A percentile compares a stretch with the other conserved stretches of the same genome.
These are phyloP conservation scores for Xiphydria camelus DNA, from an alignment of 2,888 invertebrate genomes.

Conservation along the genomic window DNA sequence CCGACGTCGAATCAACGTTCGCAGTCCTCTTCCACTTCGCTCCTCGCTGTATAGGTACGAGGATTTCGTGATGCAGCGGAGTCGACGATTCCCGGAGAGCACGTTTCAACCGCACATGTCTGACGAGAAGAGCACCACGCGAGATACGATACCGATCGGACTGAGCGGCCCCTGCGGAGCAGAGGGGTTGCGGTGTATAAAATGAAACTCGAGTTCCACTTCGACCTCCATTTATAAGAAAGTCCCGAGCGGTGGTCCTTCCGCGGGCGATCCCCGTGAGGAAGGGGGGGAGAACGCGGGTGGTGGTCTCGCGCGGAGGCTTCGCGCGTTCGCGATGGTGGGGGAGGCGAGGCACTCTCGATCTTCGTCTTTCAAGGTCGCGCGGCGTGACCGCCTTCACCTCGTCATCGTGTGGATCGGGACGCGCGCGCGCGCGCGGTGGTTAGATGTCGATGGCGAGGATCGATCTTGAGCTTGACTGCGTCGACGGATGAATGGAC, in stretches of 20 bases:
- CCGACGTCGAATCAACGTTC: too few species aligned
- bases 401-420: neutral
- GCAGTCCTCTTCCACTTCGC: too few species aligned
- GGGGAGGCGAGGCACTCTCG: constrained; percentile 28
- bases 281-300: constrained; percentile 23
- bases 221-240: constrained; percentile 54
- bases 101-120: neutral
- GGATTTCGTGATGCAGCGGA: neutral
- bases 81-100: neutral
- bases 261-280: constrained; percentile 24
- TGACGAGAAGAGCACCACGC: neutral
- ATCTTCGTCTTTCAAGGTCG: constrained; percentile 42
- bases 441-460: too few species aligned
- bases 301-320: neutral
- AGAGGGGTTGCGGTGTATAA: constrained; percentile 47
- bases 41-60: neutral
- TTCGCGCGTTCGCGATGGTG: neutral
- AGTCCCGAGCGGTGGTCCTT: constrained; percentile 51
- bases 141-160: neutral
- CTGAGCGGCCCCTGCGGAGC: constrained; percentile 25
- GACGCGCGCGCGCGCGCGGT: too few species aligned
- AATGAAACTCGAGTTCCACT: constrained; percentile 39
- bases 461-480: too few species aligned
- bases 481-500: too few species aligned
- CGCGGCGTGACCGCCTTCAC: neutral